Evolutionary conservation across 2,888 invertebrate species (phyloP).

Genomic region (Mythimna pallens): DNA sequence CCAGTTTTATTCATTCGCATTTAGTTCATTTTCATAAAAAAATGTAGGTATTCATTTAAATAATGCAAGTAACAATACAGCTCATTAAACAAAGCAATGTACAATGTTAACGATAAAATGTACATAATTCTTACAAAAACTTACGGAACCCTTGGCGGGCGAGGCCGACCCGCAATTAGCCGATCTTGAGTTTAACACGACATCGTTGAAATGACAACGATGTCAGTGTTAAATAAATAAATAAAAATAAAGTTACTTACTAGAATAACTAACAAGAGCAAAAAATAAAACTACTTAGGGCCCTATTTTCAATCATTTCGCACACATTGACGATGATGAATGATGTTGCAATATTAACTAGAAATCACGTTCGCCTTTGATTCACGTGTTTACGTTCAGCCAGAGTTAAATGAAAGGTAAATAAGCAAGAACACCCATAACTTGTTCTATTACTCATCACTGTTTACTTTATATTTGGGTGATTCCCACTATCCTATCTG

Average conservation of each 20-base stretch:
- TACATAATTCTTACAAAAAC: too few relatives aligned
- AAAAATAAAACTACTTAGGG: background rate
- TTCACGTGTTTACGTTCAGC: conserved; percentile 3
- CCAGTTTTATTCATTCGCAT: too few relatives aligned
- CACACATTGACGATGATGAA: background rate
- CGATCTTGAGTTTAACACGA: too few relatives aligned
- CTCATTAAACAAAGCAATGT: too few relatives aligned
- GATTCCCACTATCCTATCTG: background rate
- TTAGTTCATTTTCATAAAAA: too few relatives aligned
- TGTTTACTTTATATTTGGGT: background rate
- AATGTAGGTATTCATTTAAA: too few relatives aligned
- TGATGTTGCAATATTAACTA: background rate
- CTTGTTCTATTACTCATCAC: conserved; percentile 1
- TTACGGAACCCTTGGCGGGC: too few relatives aligned
- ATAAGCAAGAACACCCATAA: background rate
- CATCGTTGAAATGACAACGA: too few relatives aligned
- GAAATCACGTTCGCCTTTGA: conserved; percentile 1
- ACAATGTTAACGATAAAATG: too few relatives aligned
- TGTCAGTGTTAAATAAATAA: too few relatives aligned
- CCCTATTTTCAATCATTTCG: background rate
- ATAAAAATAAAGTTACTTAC: background rate
- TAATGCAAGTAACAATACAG: too few relatives aligned
- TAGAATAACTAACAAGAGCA: background rate
- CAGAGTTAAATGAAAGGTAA: background rate
- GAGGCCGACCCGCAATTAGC: too few relatives aligned